Evolutionary conservation across 2,797 vertebrate genomes (phyloP), one percentile per base, ranked within the genome.

Genomic region (Peromyscus eremicus): DNA sequence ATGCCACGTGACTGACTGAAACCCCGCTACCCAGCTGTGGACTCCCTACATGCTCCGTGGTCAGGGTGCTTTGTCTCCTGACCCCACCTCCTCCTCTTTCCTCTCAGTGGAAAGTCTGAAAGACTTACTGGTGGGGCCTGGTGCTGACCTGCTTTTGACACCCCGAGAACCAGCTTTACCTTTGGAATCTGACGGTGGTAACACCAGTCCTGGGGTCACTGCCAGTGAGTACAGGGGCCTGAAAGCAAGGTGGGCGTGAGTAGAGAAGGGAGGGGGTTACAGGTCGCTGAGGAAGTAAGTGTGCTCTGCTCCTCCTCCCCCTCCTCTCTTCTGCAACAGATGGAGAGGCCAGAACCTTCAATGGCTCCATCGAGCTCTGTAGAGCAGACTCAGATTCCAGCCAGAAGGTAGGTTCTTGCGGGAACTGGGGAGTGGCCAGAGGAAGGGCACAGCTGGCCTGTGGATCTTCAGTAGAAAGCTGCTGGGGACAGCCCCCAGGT

Each of bases 21-120:
- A 66, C 17, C 40, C 27, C 16, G 0, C 11, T 64, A 4, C 76
- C 40, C 29, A 32, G 27, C 40, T 46, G 57, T 40, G n/a, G 49
- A 10, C 52, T 55, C 81, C 55, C n/a, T 80, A 40, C 52, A 66
- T 6, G 37, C 10, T 94, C 13, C 57, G 5, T 1, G 40, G n/a
- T 37, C 49, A 32, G 0, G 3, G 6, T 43, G 21, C 6, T 37
- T 71, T 12, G 8, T 66, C 25, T 32, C 70, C n/a, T 16, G 13
- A 11, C 55, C 92, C 94, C 83, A 82, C 96, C 3, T 64, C 49
- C 70, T 43, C 94, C 46, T 46, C 94, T 70, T 29, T 43, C 57
- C 46, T 25, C 0, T 0, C 97, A 99, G 99, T 99, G 98, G 99
- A 99, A 97, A 97, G 98, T 62, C 97, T 99, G 94, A 99, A 99